phyloP scores from a whole-genome alignment of 2,113 vertebrate species.

The Lota lota region DNA sequence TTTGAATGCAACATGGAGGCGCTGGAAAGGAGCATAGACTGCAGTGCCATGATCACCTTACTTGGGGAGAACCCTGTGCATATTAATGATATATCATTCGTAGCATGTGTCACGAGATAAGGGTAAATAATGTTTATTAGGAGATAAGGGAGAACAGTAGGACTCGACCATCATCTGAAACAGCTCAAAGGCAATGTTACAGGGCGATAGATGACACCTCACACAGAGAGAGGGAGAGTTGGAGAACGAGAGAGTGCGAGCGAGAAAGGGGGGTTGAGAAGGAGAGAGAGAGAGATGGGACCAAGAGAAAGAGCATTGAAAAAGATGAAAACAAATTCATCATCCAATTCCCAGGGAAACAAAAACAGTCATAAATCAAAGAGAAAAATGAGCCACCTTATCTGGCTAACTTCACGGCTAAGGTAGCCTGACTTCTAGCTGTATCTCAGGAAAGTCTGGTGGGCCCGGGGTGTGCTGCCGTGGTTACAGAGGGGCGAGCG shows the following conservation, averaged over 20 bases:
- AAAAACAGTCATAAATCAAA: conserved; percentile 74
- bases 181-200: conserved; percentile 2
- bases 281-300: conserved; percentile 12
- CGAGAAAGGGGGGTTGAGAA: conserved; percentile 29
- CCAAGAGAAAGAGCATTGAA: conserved; percentile 33
- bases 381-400: conserved; percentile 72
- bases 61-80: too few species aligned
- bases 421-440: conserved; percentile 70
- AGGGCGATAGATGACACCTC: too few species aligned
- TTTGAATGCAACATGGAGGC: too few species aligned
- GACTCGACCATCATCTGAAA: conserved; percentile 6
- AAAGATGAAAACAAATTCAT: conserved; percentile 65
- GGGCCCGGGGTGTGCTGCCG: conserved; percentile 37
- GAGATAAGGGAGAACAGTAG: neutral
- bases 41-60: too few species aligned
- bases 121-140: too few species aligned
- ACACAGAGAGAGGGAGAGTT: neutral
- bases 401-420: conserved; percentile 74
- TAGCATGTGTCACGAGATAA: too few species aligned
- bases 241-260: conserved; percentile 14
- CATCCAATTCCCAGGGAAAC: conserved; percentile 61
- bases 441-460: conserved; percentile 54
- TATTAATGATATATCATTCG: too few species aligned
- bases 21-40: too few species aligned
- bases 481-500: conserved; percentile 12